These are phyloP conservation scores for Dryas iulia DNA, from an alignment of 1,140 invertebrate species.

Conservation along the genomic window DNA sequence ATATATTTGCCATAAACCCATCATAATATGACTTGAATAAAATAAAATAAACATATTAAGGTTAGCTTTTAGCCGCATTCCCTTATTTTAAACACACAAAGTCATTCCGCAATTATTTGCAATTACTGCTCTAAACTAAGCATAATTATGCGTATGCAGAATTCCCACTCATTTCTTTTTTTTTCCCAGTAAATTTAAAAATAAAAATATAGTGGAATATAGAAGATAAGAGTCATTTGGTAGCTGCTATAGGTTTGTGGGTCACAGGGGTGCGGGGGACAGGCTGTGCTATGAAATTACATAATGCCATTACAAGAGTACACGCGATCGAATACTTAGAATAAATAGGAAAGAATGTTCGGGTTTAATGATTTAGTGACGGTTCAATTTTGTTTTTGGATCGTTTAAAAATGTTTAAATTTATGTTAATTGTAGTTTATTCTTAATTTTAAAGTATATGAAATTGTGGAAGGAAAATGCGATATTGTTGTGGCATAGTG, in stretches of 20 bases:
- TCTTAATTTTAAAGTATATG: too few relatives aligned
- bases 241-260: conserved; percentile 27
- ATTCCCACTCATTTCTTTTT: neutral
- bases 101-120: neutral
- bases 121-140: neutral
- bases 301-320: conserved; percentile 24
- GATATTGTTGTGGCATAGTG: too few relatives aligned
- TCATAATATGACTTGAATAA: too few relatives aligned
- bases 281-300: conserved; percentile 19
- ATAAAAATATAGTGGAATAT: conserved; percentile 6
- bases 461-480: too few relatives aligned
- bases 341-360: conserved; percentile 12
- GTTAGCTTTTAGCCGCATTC: too few relatives aligned
- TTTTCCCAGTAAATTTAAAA: neutral
- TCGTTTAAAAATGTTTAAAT: neutral
- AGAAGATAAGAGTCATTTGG: conserved; percentile 12
- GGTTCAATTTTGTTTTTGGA: neutral
- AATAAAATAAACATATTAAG: too few relatives aligned
- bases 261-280: conserved; percentile 19
- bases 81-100: too few relatives aligned
- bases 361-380: conserved; percentile 7
- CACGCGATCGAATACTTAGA: conserved; percentile 25
- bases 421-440: neutral
- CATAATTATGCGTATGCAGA: neutral
- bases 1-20: too few relatives aligned